Base-by-base conservation (phyloP, 2,797 vertebrate genomes). In the Sebastiscus tertius region DNA sequence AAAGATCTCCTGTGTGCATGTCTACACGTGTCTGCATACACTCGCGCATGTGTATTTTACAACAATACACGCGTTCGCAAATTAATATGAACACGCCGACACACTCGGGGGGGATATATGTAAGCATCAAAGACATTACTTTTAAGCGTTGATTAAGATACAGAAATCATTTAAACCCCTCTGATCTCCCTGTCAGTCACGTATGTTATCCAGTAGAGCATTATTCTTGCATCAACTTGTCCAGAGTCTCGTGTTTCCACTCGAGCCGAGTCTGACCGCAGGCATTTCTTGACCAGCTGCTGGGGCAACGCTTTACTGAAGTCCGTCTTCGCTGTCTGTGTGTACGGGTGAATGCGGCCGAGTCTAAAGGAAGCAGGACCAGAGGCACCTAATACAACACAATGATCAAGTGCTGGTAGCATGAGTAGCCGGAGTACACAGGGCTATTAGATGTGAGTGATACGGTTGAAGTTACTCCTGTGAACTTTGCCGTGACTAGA, bases 391-490 rank as follows among this genome's bases (percentile, higher is more conserved):
- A 87, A 86, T 80, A 82, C 90, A 89, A 83, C 87, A 89, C 83
- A 79, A 82, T 87, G 89, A 93, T 92, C 88, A 88, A 94, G 91
- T 90, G 86, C 84, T 81, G 82, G 88, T 80, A 89, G 90, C 88
- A 88, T 83, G 85, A 93, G 85, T 49, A 89, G 89, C 84, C 77
- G 60, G 75, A 89, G 89, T 71, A 92, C 87, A 87, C 89, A 86
- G 85, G 78, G 89, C 93, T 94, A 93, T 96, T 94, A 95, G 91
- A 87, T 91, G 92, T 83, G 88, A 93, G 87, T 79, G 93, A 95
- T 95, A 95, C n/a, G 88, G 92, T 94, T 93, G 90, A 94, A 93
- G 93, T 92, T 82, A 76, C 83, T 85, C 87, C 75, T 82, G 80
- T 93, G 92, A 95, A 92, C 89, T 92, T 88, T 86, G 87, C 84